Base-by-base conservation (phyloP, 2,113 vertebrate genomes). In the Acanthochromis polyacanthus region DNA sequence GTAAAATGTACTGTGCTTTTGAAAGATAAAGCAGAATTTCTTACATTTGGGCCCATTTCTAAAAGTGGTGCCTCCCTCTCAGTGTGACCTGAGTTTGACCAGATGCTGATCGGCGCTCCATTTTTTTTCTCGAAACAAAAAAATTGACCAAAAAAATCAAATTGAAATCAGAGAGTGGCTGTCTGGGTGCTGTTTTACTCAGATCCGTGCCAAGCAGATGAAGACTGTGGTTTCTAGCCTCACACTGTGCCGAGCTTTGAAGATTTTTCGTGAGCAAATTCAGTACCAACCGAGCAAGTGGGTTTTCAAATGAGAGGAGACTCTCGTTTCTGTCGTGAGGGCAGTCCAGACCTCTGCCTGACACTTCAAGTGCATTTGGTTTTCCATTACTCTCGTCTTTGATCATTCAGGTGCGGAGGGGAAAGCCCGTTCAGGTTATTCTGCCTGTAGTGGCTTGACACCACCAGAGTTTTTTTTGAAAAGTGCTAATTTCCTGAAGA, bases 261-360 rank as follows among this genome's bases (percentile, higher is more conserved):
- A 80, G 72, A 63, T 46, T 56, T 78, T 71, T 17, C 6, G 40
- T 78, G 89, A 90, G 68, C 82, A 71, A 93, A 81, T 66, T 91
- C 87, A 69, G 82, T 87, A 91, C 67, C 73, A 88, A 88, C 73
- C 48, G 1, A 50, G 36, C 32, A 71, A 85, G 91, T 94, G 79
- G 92, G 91, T 78, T 84, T 68, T 72, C 56, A 90, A 88, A 91
- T 76, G 15, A 11, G 20, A 64, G 57, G 71, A 87, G 82, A 89
- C 71, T 87, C 70, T 87, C 61, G 71, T 51, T 92, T 91, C 84
- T 87, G 87, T 65, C 10, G 25, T 71, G 45, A 81, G 38, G 75
- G 71, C 74, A 78, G 76, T 82, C 76, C 80, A 88, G 84, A 87
- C 88, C 78, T 73, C 80, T 69, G 32, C 50, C 38, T 86, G 82